phyloP scores from a whole-genome alignment of 2,797 vertebrate genomes.

The Rhinella marina region DNA sequence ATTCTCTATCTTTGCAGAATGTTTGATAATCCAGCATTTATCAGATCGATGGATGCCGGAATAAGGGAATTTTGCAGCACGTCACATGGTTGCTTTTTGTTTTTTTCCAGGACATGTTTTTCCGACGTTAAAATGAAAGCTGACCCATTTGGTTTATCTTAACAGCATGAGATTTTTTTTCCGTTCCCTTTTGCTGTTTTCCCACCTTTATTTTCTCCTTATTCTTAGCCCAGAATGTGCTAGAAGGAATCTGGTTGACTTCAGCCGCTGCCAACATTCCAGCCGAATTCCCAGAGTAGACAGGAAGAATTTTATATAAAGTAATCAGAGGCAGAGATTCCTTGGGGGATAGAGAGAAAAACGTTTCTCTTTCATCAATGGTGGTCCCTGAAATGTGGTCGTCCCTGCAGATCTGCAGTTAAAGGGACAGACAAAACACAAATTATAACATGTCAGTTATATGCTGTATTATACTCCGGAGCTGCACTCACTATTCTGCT shows the following conservation, averaged over 20 bases:
- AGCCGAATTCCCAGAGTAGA: slow-evolving; percentile 30
- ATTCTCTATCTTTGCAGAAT: neutral
- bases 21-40: neutral
- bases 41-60: neutral
- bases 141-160: neutral
- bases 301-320: slow-evolving; percentile 37
- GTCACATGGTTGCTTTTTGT: neutral
- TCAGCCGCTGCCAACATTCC: slow-evolving; percentile 28
- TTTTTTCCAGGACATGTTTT: neutral
- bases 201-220: slow-evolving; percentile 10
- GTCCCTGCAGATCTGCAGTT: neutral
- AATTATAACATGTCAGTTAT: too few species aligned
- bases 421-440: neutral
- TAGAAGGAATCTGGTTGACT: slow-evolving; percentile 36
- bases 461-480: too few species aligned
- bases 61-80: neutral
- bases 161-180: neutral
- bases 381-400: slow-evolving; percentile 1
- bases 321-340: slow-evolving; percentile 31
- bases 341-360: slow-evolving; percentile 26
- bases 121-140: neutral
- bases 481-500: too few species aligned
- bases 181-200: neutral
- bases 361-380: slow-evolving; percentile 12
- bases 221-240: slow-evolving; percentile 28